These are phyloP conservation scores for Chrysopa pallens DNA, from an alignment of 1,140 invertebrate species.

Conservation along the genomic window DNA sequence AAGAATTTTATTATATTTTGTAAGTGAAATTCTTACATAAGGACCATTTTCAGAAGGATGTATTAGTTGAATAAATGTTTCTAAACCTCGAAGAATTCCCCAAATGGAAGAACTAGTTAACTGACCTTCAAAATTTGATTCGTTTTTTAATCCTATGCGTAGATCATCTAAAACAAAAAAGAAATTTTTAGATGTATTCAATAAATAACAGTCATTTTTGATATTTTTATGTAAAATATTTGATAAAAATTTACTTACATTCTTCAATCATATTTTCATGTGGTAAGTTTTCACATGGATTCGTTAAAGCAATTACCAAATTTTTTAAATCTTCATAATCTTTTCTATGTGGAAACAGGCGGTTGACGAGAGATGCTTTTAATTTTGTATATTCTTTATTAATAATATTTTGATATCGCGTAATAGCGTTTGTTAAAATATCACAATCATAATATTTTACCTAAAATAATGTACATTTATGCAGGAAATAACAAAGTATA, in stretches of 20 bases:
- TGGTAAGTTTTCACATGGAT: constrained; percentile 35
- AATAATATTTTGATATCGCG: constrained; percentile 30
- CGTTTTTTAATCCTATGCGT: constrained; percentile 13
- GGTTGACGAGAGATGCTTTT: constrained; percentile 15
- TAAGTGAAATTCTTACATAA: constrained; percentile 19
- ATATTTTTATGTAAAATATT: too few relatives aligned
- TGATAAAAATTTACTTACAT: constrained; percentile 43
- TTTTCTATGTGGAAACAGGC: constrained; percentile 8
- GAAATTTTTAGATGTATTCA: neutral
- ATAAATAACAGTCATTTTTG: neutral
- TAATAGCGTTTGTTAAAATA: constrained; percentile 32
- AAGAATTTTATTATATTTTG: constrained; percentile 1
- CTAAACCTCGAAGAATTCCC: constrained; percentile 59
- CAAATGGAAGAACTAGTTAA: constrained; percentile 38
- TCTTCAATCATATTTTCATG: constrained; percentile 48
- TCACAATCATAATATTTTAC: constrained; percentile 26
- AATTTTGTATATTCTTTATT: constrained; percentile 18
- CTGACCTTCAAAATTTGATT: constrained; percentile 12
- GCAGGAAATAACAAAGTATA: too few relatives aligned
- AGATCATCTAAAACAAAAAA: constrained; percentile 19
- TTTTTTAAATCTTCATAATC: constrained; percentile 17
- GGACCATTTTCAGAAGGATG: constrained; percentile 24
- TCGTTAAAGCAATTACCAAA: constrained; percentile 30
- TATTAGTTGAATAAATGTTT: constrained; percentile 59
- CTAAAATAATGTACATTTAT: too few relatives aligned